A percentile compares a stretch with the other conserved stretches of the same genome.
phyloP scores from a whole-genome alignment of 1,140 invertebrate species.

The Portunus trituberculatus region DNA sequence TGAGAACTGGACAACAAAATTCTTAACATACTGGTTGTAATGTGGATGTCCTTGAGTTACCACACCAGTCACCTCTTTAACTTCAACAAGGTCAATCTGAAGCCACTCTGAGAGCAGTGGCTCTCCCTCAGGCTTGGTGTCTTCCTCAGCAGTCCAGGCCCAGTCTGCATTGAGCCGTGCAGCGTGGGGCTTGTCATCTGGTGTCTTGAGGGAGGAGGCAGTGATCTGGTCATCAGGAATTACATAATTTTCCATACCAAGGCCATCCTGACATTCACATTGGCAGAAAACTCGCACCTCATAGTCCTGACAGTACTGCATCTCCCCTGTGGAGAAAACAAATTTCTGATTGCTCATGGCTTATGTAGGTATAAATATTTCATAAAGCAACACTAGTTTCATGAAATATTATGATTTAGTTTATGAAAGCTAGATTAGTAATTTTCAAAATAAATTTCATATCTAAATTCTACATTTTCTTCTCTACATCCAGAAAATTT shows the following conservation, averaged over 20 bases:
- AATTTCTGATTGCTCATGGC: background rate
- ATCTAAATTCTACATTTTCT: too few species aligned
- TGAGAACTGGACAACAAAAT: constrained; percentile 79
- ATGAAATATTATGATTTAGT: too few species aligned
- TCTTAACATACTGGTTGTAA: constrained; percentile 79
- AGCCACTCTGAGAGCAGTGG: constrained; percentile 72
- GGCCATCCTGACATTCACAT: constrained; percentile 79
- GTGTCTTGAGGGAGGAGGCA: constrained; percentile 79
- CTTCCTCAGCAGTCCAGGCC: constrained; percentile 77
- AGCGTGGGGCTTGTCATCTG: constrained; percentile 77
- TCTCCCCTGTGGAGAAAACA: constrained; percentile 32
- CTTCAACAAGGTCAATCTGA: constrained; percentile 79
- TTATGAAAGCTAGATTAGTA: too few species aligned
- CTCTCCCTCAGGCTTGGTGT: background rate
- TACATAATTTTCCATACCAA: constrained; percentile 79
- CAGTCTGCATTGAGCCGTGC: constrained; percentile 79
- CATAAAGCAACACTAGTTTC: too few species aligned
- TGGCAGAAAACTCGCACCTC: constrained; percentile 81
- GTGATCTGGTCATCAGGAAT: constrained; percentile 80
- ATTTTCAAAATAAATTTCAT: too few species aligned
- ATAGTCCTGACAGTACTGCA: constrained; percentile 80
- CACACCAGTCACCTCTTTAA: constrained; percentile 79
- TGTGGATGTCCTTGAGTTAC: constrained; percentile 79
- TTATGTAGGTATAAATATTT: too few species aligned
- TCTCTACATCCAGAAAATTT: too few species aligned